Percentiles rank a stretch among this genome's conserved stretches.
Conservation (phyloP, 2,797 vertebrate genomes). For the Anisognathus igniventris region DNA sequence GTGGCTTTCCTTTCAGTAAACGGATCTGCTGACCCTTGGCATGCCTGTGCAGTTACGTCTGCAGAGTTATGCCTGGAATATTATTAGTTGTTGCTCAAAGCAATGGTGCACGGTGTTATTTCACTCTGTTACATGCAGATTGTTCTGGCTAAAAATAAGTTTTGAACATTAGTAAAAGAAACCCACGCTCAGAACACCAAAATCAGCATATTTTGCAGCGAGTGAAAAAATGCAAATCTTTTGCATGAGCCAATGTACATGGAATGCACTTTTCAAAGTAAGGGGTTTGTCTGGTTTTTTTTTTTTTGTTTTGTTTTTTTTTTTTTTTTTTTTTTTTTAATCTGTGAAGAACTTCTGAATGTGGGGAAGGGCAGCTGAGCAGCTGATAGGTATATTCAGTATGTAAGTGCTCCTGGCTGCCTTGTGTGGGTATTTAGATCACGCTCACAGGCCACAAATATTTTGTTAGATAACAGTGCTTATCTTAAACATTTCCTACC, state of each 20-base stretch:
- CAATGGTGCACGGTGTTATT: not conserved
- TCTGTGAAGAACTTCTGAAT: not conserved
- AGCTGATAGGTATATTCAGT: constrained; percentile 37
- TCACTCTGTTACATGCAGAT: constrained; percentile 29
- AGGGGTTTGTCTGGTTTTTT: not conserved
- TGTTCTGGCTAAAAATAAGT: constrained; percentile 32
- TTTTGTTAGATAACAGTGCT: constrained; percentile 24
- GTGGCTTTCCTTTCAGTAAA: constrained; percentile 44
- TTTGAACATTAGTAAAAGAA: constrained; percentile 2
- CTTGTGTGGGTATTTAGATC: constrained; percentile 8
- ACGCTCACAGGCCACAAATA: constrained; percentile 27
- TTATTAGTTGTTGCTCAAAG: constrained; percentile 56
- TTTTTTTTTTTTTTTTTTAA: not conserved
- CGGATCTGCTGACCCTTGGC: constrained; percentile 63
- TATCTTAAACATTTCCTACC: constrained; percentile 55
- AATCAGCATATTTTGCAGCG: not conserved
- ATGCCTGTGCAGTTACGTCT: constrained; percentile 39
- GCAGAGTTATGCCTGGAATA: constrained; percentile 42
- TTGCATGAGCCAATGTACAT: not conserved
- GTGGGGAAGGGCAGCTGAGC: not conserved
- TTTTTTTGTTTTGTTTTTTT: not conserved
- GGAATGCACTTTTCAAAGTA: not conserved
- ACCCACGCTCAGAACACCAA: not conserved
- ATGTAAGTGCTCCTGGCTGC: not conserved
- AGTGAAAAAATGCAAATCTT: not conserved